Evolutionary conservation across 2,888 invertebrate genomes (phyloP).

Genomic region (Trissonchulus latispiculum): DNA sequence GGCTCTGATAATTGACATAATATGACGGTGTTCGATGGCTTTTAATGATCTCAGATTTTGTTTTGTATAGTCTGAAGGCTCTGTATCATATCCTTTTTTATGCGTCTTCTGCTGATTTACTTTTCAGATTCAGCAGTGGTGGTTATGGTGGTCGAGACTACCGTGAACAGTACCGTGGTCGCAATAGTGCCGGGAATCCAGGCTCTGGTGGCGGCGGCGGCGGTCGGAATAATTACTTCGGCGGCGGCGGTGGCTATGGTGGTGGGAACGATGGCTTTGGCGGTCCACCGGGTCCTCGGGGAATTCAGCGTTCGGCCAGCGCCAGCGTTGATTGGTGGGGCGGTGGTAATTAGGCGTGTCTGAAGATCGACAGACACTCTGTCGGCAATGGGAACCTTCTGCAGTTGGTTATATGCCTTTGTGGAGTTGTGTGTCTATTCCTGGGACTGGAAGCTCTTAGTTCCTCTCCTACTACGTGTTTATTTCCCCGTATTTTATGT

Average conservation of each 20-base stretch:
- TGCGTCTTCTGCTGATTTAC: neutral
- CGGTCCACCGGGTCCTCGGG: neutral
- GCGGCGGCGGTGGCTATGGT: no score
- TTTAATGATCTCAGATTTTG: no score
- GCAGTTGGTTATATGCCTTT: no score
- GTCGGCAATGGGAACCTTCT: no score
- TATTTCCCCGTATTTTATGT: no score
- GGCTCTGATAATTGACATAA: no score
- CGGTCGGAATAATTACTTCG: no score
- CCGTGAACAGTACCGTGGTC: conserved; percentile 37
- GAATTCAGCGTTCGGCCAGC: neutral
- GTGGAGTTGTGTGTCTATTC: no score
- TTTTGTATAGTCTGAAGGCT: no score
- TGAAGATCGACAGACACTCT: neutral
- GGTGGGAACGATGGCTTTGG: neutral
- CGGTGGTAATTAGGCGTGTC: neutral
- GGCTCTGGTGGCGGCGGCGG: conserved; percentile 16
- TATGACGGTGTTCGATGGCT: no score
- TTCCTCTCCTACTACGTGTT: no score
- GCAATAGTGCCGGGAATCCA: conserved; percentile 19
- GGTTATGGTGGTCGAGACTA: conserved; percentile 50
- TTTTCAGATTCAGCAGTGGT: conserved; percentile 36
- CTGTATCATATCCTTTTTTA: neutral
- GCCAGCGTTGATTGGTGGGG: conserved; percentile 13
- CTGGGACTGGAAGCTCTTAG: no score